Evolutionary conservation across 2,888 invertebrate genomes (phyloP).

Genomic region (Myathropa florea): DNA sequence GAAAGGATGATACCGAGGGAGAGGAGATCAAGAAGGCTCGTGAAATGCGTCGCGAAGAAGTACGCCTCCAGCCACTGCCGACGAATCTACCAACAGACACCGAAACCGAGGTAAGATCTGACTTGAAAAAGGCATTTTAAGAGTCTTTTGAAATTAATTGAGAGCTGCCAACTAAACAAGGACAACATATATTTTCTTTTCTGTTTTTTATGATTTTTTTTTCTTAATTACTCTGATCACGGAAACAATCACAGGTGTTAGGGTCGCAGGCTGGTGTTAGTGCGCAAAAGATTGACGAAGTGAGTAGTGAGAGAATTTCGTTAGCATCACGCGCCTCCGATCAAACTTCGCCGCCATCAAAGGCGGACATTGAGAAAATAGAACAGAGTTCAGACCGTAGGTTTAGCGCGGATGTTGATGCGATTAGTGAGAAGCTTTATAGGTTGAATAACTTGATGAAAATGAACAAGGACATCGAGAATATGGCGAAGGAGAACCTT

Average conservation of each 20-base stretch:
- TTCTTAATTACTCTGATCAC: constrained; percentile 18
- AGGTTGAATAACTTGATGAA: constrained; percentile 79
- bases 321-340: constrained; percentile 12
- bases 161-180: constrained; percentile 24
- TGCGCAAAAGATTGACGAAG: constrained; percentile 61
- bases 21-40: constrained; percentile 86
- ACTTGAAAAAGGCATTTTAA: constrained; percentile 26
- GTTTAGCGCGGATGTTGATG: constrained; percentile 78
- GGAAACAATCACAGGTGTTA: constrained; percentile 57
- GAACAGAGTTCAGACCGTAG: constrained; percentile 77
- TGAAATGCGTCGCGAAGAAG: constrained; percentile 86
- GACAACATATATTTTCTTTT: constrained; percentile 74
- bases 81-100: constrained; percentile 84
- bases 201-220: constrained; percentile 55
- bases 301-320: constrained; percentile 52
- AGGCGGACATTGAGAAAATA: constrained; percentile 77
- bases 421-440: constrained; percentile 79
- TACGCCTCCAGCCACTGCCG: constrained; percentile 84
- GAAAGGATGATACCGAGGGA: constrained; percentile 88
- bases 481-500: constrained; percentile 78
- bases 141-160: constrained; percentile 1
- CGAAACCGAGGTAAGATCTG: constrained; percentile 86
- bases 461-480: constrained; percentile 79
- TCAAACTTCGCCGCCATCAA: constrained; percentile 67
- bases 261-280: constrained; percentile 39